phyloP scores from a whole-genome alignment of 2,113 vertebrate genomes.

The Clarias macrocephalus region DNA sequence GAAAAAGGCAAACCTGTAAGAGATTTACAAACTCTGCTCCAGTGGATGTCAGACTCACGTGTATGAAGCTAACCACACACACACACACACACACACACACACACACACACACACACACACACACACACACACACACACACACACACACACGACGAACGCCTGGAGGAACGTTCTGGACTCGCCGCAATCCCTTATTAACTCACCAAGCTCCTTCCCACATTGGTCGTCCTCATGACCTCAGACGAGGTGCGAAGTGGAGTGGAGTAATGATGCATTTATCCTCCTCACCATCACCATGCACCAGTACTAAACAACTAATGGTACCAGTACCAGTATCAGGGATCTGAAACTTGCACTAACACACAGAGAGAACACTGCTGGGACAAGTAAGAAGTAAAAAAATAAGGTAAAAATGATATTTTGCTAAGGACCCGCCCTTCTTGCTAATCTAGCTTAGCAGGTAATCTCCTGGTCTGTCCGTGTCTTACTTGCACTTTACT shows the following conservation, averaged over 20 bases:
- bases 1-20: slow-evolving; percentile 8
- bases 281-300: no score
- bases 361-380: no score
- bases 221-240: neutral
- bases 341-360: no score
- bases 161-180: slow-evolving; percentile 62
- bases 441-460: no score
- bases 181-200: slow-evolving; percentile 63
- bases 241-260: no score
- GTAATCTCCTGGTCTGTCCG: no score
- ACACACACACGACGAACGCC: slow-evolving; percentile 55
- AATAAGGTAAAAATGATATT: no score
- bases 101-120: slow-evolving; percentile 55
- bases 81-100: slow-evolving; percentile 55
- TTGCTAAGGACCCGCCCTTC: no score
- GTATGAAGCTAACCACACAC: slow-evolving; percentile 36
- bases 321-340: no score
- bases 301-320: no score
- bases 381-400: no score
- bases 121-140: slow-evolving; percentile 53
- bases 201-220: slow-evolving; percentile 44
- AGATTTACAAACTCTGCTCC: slow-evolving; percentile 43
- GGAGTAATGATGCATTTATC: neutral
- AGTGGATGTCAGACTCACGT: neutral
- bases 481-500: no score